phyloP scores from a whole-genome alignment of 2,113 vertebrate genomes.

The Macrotis lagotis region DNA sequence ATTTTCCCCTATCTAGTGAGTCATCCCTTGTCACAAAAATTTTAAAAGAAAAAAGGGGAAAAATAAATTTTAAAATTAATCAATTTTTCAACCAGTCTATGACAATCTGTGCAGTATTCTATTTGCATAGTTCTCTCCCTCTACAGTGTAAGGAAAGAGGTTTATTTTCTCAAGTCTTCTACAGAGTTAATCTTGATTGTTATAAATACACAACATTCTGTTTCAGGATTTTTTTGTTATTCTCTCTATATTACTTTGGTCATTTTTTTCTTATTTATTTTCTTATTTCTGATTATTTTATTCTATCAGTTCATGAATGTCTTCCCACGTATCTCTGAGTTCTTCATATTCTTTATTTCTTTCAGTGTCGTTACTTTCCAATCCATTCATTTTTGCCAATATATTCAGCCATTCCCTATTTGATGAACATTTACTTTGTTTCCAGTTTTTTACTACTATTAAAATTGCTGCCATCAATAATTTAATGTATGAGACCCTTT shows the following conservation, averaged over 20 bases:
- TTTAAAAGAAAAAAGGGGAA: not conserved
- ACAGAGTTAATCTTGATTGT: not conserved
- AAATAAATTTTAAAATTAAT: not conserved
- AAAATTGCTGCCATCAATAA: not conserved
- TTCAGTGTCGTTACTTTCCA: not conserved
- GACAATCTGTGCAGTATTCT: not conserved
- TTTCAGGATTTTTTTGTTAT: not conserved
- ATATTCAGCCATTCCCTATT: not conserved
- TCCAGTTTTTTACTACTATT: not conserved
- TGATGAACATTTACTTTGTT: not conserved
- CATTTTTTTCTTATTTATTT: not conserved
- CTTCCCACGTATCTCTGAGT: not conserved
- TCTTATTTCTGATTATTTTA: not conserved
- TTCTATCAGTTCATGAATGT: not conserved
- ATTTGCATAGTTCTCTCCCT: not conserved
- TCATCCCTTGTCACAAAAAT: not conserved
- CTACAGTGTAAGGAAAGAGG: not conserved
- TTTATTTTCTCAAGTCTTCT: not conserved
- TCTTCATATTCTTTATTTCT: not conserved
- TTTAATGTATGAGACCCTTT: not conserved
- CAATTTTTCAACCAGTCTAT: not conserved
- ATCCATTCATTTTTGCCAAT: not conserved
- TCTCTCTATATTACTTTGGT: not conserved
- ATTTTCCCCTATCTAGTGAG: not conserved
- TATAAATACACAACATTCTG: not conserved